Evolutionary conservation across 2,888 invertebrate genomes (phyloP).

Genomic region (Folsomia manolachei): DNA sequence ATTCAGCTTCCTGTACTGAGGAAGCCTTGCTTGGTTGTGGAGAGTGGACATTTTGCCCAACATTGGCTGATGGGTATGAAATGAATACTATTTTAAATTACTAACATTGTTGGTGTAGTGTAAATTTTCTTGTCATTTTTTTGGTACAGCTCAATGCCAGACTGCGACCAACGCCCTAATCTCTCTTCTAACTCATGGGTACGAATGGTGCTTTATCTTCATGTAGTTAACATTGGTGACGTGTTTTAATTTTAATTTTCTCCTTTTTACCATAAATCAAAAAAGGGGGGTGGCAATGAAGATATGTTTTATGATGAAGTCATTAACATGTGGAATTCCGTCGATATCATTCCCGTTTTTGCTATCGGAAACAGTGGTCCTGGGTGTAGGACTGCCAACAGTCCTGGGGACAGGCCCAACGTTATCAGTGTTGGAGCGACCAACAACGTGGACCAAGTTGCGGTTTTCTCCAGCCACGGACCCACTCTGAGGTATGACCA

Average conservation of each 20-base stretch:
- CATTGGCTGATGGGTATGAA: constrained; percentile 21
- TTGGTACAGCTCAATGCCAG: no score
- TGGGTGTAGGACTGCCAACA: constrained; percentile 31
- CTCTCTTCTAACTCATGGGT: constrained; percentile 33
- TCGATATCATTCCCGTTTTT: constrained; percentile 35
- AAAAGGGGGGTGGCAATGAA: constrained; percentile 24
- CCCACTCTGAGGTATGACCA: constrained; percentile 10
- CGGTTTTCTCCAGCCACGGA: constrained; percentile 31
- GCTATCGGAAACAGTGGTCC: constrained; percentile 34
- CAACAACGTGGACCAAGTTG: constrained; percentile 23
- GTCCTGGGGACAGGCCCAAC: constrained; percentile 33
- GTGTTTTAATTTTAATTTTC: no score
- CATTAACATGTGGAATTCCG: constrained; percentile 22
- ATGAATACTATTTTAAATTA: no score
- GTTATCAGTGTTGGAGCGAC: constrained; percentile 42
- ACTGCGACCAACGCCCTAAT: constrained; percentile 26
- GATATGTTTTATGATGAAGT: constrained; percentile 25
- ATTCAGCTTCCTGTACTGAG: constrained; percentile 24
- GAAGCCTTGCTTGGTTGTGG: constrained; percentile 30
- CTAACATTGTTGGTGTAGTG: no score
- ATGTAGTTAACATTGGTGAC: no score
- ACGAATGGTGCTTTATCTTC: no score
- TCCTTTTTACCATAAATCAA: no score
- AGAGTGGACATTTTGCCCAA: constrained; percentile 26
- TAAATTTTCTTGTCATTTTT: no score